These are phyloP conservation scores for Paragorgia papillata DNA, from an alignment of 92 coral and sea anemone genomes.

Conservation along the genomic window DNA sequence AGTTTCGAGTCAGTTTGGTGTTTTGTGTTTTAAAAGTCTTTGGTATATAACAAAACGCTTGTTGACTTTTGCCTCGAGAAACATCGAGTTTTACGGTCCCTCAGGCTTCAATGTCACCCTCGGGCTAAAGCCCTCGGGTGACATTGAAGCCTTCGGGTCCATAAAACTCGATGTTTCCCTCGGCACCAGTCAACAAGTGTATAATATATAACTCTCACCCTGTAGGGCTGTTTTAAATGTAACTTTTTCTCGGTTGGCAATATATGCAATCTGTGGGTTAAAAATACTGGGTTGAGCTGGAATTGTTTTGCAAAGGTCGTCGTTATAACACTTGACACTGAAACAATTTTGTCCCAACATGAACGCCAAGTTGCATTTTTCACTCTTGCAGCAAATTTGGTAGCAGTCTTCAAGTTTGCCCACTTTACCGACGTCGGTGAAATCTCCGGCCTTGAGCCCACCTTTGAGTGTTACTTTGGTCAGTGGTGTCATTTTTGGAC, in stretches of 20 bases:
- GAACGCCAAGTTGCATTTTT: constrained; percentile 89
- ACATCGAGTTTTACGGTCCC: no score
- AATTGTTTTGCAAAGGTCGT: constrained; percentile 84
- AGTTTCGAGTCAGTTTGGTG: no score
- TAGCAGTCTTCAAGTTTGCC: constrained; percentile 93
- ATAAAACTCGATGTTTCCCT: no score
- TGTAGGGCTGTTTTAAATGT: constrained; percentile 23
- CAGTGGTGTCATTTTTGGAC: constrained; percentile 78
- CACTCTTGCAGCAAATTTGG: constrained; percentile 83
- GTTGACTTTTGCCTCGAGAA: no score
- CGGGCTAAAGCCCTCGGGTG: no score
- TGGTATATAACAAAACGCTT: no score
- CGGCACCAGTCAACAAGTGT: no score
- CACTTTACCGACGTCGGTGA: constrained; percentile 97
- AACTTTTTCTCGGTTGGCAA: constrained; percentile 67
- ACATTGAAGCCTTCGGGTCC: no score
- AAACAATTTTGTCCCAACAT: constrained; percentile 99
- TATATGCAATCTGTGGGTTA: constrained; percentile 98
- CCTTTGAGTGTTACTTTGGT: constrained; percentile 96
- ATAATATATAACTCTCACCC: constrained; percentile 26
- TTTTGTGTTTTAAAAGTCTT: no score
- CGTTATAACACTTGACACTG: constrained; percentile 87
- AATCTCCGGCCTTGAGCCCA: constrained; percentile 96
- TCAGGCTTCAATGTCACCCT: no score
- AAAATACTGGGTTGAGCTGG: constrained; percentile 98